Evolutionary conservation across 2,888 invertebrate genomes (phyloP), one percentile per base, ranked within the genome.

Genomic region (Bimastos eiseni): DNA sequence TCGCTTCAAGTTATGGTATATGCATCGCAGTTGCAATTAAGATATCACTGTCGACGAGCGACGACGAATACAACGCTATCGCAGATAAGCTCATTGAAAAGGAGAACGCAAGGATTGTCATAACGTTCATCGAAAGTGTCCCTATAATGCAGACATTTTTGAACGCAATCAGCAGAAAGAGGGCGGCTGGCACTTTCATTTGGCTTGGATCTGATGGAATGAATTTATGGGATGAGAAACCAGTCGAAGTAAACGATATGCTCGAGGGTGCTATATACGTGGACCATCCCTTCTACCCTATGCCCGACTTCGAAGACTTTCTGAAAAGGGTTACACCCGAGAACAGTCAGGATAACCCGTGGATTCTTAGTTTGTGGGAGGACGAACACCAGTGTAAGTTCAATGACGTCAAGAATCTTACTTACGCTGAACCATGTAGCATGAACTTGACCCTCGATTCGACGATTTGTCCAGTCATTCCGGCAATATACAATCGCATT

Each of bases 81-180:
- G 84, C 83, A 1, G 37, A 38, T 36, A 21, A 19, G 24, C 38
- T 91, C 3, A 34, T 83, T 19, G 1, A 30, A 5, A 36, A 90
- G 3, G n/a, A 70, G 37, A 90, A 89, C 30, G 91, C 91, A 11
- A 41, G 91, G 30, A 89, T 91, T 33, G 90, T 91, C 24, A 83
- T 91, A 0, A 21, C 88, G 5, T 90, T 91, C 38, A 37, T 91
- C 17, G 55, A 90, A 17, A 49, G 49, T 1, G 49, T 21, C 21
- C 49, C 49, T 4, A 24, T 21, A 21, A 36, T 34, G 17, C 13
- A 24, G 38, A 6, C 86, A 0, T 8, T 91, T 19, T 91, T 89
- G 3, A 24, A n/a, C 17, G 36, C 33, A n/a, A 30, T 91, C 83
- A 30, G 83, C 8, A 86, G 89, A 38, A 30, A 21, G 24, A 83